Base-by-base conservation (phyloP, 2,888 invertebrate genomes). In the Drosophila kambysellisi region DNA sequence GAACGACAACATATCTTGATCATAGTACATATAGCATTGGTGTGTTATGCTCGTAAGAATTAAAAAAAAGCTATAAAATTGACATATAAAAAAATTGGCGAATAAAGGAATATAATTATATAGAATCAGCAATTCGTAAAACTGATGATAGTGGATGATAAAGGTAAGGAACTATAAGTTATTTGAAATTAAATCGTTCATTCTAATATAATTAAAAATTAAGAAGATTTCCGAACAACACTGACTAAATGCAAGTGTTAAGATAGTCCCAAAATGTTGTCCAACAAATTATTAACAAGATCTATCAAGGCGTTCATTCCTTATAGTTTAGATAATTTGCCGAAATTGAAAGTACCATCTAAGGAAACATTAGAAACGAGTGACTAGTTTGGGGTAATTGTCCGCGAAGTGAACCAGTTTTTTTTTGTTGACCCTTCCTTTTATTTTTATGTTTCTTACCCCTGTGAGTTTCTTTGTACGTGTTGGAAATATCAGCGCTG, bases 321-420 rank as follows among this genome's bases (percentile, higher is more conserved):
- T 15, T 4, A 15, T 35, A 25, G 48, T 17, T 15, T 4, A 2
- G 4, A 33, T 17, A 3, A 39, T 35, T 29, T 3, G 60, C 25
- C 6, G 39, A 70, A 66, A 66, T 43, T 37, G 60, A 66, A 75
- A 76, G 76, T 70, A 20, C 20, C 43, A 58, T 56, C n/a, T 29
- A 7, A 30, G 17, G 15, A 15, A 25, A 15, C 29, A 30, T 46
- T 20, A 64, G 43, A 51, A 56, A 30, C 39, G 11, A 29, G 11
- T n/a, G 29, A n/a, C 20, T 15, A 33, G 53, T 48, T 67, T 15
- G 15, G 25, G 12, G 29, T 56, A 56, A 41, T 41, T 56, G 56
- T 41, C 56, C 39, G 30, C 12, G n/a, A 56, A 56, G 30, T 41
- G 20, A 57, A 70, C 58, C 32, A 70, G 70, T 58, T 61, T 58